phyloP scores from a whole-genome alignment of 2,888 invertebrate genomes.

The Atethmia centrago region DNA sequence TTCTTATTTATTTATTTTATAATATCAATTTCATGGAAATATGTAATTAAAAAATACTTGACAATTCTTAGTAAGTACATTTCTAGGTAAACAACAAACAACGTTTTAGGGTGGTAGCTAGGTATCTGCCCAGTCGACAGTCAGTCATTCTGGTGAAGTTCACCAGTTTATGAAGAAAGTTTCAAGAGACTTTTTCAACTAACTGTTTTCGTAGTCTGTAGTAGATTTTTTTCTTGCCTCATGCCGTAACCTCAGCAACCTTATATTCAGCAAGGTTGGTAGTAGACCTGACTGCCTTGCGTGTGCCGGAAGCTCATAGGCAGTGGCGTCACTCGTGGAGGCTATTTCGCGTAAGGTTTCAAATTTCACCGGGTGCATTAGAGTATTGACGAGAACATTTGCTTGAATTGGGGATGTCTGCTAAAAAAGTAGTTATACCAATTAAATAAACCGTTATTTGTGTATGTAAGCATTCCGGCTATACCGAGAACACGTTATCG shows the following conservation, averaged over 20 bases:
- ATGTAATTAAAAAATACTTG: slow-evolving; percentile 2
- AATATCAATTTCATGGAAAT: slow-evolving; percentile 2
- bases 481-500: slow-evolving; percentile 77
- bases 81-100: not conserved
- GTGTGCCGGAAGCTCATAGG: slow-evolving; percentile 8
- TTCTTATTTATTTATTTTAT: slow-evolving; percentile 27
- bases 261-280: not conserved
- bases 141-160: not conserved
- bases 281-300: slow-evolving; percentile 19
- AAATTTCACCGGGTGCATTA: too few relatives aligned
- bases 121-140: not conserved
- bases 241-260: not conserved
- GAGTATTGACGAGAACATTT: not conserved
- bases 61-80: not conserved
- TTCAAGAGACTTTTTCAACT: not conserved
- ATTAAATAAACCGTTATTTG: slow-evolving; percentile 28
- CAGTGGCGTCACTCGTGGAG: not conserved
- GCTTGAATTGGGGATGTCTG: not conserved
- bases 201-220: not conserved
- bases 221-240: not conserved
- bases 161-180: not conserved
- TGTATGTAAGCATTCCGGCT: slow-evolving; percentile 64
- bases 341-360: not conserved
- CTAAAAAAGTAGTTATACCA: not conserved
- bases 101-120: not conserved